phyloP scores from a whole-genome alignment of 1,140 invertebrate genomes.

The Sminthurides bifidus region DNA sequence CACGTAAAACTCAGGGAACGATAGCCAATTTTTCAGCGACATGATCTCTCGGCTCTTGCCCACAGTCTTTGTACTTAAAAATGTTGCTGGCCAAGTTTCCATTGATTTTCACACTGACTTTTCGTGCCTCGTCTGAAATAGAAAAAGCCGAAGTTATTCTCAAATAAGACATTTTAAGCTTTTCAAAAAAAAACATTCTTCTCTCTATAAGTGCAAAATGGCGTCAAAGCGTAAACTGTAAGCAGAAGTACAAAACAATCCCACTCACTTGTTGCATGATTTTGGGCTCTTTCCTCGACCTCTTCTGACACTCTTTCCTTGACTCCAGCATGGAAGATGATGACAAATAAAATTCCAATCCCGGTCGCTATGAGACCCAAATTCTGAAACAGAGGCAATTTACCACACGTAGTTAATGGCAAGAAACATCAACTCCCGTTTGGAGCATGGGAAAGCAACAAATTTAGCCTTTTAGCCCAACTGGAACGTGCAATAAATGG shows the following conservation, averaged over 20 bases:
- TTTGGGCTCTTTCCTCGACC: no score
- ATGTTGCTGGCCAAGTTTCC: background rate
- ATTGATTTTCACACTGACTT: no score
- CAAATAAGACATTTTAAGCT: no score
- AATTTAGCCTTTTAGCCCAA: background rate
- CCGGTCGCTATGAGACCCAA: constrained; percentile 59
- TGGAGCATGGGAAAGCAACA: background rate
- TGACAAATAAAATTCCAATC: constrained; percentile 54
- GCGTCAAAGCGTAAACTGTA: no score
- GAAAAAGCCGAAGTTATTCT: no score
- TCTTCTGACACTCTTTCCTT: constrained; percentile 34
- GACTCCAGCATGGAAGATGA: constrained; percentile 60
- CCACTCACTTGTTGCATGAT: no score
- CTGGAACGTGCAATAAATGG: background rate
- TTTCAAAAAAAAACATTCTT: no score
- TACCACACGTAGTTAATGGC: background rate
- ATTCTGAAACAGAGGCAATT: constrained; percentile 40
- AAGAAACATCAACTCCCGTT: background rate
- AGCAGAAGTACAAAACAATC: no score
- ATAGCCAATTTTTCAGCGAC: constrained; percentile 24
- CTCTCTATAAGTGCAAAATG: no score
- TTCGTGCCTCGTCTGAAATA: no score
- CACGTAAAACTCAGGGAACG: constrained; percentile 27
- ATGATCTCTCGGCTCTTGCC: constrained; percentile 18
- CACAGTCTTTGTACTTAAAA: background rate